A percentile compares a stretch with the other conserved stretches of the same genome.
Evolutionary conservation across 2,888 invertebrate species (phyloP).

Genomic region (Thera britannica): DNA sequence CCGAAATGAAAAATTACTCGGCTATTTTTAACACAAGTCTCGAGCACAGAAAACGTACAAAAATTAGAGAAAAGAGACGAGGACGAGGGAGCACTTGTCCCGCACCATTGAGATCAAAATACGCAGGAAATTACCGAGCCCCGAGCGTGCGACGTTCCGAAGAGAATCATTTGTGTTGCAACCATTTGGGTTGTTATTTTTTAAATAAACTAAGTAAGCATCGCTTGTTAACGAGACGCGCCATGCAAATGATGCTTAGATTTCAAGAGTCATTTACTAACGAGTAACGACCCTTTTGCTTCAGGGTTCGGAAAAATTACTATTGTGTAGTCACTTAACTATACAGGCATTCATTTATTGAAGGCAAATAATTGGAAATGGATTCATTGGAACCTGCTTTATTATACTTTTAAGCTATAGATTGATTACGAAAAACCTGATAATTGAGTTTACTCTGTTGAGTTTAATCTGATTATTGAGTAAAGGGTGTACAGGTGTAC

Average conservation of each 20-base stretch:
- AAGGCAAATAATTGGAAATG: background rate
- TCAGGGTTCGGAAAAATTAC: constrained; percentile 27
- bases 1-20: constrained; percentile 83
- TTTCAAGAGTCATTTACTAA: constrained; percentile 47
- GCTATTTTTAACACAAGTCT: constrained; percentile 82
- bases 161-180: constrained; percentile 79
- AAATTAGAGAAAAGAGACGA: constrained; percentile 82
- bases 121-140: constrained; percentile 82
- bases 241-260: constrained; percentile 59
- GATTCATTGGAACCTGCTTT: background rate
- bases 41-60: constrained; percentile 82
- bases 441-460: too few species aligned
- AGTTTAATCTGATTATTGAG: too few species aligned
- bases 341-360: background rate
- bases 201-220: constrained; percentile 78
- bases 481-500: too few species aligned
- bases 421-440: too few species aligned
- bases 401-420: too few species aligned
- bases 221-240: constrained; percentile 70
- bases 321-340: constrained; percentile 15
- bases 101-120: constrained; percentile 84
- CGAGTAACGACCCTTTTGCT: constrained; percentile 40
- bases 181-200: constrained; percentile 78
- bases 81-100: constrained; percentile 81
- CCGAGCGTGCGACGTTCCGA: constrained; percentile 63